Evolutionary conservation across 2,797 vertebrate genomes (phyloP).

Genomic region (Austrolebias charrua): DNA sequence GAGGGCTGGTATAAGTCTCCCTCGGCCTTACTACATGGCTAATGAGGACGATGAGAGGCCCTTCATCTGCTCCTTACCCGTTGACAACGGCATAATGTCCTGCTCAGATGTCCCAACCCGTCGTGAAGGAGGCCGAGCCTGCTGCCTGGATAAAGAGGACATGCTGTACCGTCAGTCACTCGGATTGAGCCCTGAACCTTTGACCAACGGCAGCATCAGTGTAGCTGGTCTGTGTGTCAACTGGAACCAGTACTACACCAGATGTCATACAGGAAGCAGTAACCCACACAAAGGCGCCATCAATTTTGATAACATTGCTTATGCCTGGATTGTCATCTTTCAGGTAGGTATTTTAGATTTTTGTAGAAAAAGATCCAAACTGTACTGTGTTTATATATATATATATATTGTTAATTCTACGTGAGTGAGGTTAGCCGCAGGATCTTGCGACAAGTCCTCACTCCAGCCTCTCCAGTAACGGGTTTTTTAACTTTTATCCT

Average conservation of each 20-base stretch:
- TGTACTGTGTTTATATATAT: not conserved
- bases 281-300: conserved; percentile 98
- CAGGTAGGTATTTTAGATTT: conserved; percentile 77
- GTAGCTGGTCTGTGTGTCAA: conserved; percentile 89
- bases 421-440: too few species aligned
- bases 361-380: not conserved
- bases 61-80: conserved; percentile 95
- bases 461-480: too few species aligned
- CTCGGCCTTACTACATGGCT: conserved; percentile 89
- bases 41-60: conserved; percentile 95
- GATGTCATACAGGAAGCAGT: conserved; percentile 87
- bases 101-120: conserved; percentile 89
- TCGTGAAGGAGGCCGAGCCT: conserved; percentile 87
- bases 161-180: conserved; percentile 85
- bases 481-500: too few species aligned
- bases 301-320: conserved; percentile 98
- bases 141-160: conserved; percentile 93
- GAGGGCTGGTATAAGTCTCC: conserved; percentile 85
- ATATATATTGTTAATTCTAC: too few species aligned
- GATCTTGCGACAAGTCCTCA: too few species aligned
- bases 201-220: conserved; percentile 81
- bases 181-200: conserved; percentile 78
- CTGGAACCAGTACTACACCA: conserved; percentile 96
- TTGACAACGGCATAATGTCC: conserved; percentile 97
- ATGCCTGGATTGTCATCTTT: conserved; percentile 98